Base-by-base conservation (phyloP, 2,797 vertebrate species). In the Enteromius fasciolatus region DNA sequence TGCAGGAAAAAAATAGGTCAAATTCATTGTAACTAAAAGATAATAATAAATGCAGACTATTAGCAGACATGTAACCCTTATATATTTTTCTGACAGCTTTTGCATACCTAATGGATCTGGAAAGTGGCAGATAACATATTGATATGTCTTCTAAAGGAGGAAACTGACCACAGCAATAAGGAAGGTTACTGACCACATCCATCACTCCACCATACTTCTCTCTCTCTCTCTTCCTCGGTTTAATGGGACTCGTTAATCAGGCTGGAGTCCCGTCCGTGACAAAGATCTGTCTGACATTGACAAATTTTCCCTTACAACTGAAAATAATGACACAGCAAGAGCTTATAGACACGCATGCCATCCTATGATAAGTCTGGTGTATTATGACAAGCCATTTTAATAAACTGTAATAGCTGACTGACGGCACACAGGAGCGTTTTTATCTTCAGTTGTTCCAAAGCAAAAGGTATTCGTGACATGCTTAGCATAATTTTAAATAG, bases 151-250 rank as follows among this genome's bases (percentile, higher is more conserved):
- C 66, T 73, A 73, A 73, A 76, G 63, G 23, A 80, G 59, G 76
- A 86, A 80, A 15, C 63, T 73, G 80, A 85, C 57, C 68, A 64
- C 74, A 84, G 79, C 75, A 83, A 76, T 81, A 78, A 83, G 50
- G 39, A 86, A 63, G 79, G 17, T 33, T 64, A 70, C 78, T 85
- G 81, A 84, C 82, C 78, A 72, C 78, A 86, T 86, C 84, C 52
- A 84, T 86, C 86, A 84, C 3, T 5, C 41, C 78, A 48, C 54
- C 72, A 82, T 41, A 57, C 39, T 20, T 64, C 28, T 52, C 28
- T 36, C 33, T 36, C 33, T 41, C 18, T 64, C n/a, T 31, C 3
- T 28, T 28, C 31, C 44, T 81, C 4, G 17, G 10, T 74, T 64
- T 81, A 81, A 81, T 81, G 46, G 70, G 44, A 36, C 59, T 81